Conservation (phyloP, 1,140 invertebrate genomes). For the Limonius californicus region DNA sequence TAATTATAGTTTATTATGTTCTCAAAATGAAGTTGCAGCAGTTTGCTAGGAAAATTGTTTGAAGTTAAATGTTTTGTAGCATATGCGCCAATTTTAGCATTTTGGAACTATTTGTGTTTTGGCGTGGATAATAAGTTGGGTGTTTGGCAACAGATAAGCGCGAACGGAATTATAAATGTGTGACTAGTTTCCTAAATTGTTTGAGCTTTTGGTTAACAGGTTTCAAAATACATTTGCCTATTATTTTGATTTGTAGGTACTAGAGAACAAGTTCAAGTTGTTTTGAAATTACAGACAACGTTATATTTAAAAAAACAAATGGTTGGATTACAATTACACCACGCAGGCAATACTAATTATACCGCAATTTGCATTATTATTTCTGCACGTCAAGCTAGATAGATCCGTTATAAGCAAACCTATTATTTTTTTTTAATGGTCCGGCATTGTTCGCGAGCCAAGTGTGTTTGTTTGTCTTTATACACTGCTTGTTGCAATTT, state of each 20-base stretch:
- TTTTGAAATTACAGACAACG: background rate
- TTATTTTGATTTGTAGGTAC: too few species aligned
- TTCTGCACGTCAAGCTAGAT: background rate
- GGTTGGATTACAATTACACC: background rate
- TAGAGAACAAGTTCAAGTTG: background rate
- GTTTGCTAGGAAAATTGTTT: too few species aligned
- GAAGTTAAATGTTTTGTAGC: too few species aligned
- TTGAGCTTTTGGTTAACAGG: too few species aligned
- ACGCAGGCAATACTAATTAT: constrained; percentile 5
- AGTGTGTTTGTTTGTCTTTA: background rate
- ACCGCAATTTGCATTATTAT: constrained; percentile 6
- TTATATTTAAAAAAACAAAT: background rate
- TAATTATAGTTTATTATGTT: background rate
- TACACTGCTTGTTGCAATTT: too few species aligned
- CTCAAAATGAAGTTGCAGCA: background rate
- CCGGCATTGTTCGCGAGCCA: background rate
- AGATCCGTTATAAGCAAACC: constrained; percentile 2
- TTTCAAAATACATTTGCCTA: too few species aligned
- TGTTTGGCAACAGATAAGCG: too few species aligned
- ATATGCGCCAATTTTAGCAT: too few species aligned
- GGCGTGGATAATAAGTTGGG: too few species aligned
- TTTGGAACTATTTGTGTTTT: too few species aligned
- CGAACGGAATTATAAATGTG: too few species aligned
- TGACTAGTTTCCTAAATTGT: too few species aligned
- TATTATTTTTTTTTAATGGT: constrained; percentile 7